Evolutionary conservation across 2,888 invertebrate species (phyloP).

Genomic region (Hanleya hanleyi): DNA sequence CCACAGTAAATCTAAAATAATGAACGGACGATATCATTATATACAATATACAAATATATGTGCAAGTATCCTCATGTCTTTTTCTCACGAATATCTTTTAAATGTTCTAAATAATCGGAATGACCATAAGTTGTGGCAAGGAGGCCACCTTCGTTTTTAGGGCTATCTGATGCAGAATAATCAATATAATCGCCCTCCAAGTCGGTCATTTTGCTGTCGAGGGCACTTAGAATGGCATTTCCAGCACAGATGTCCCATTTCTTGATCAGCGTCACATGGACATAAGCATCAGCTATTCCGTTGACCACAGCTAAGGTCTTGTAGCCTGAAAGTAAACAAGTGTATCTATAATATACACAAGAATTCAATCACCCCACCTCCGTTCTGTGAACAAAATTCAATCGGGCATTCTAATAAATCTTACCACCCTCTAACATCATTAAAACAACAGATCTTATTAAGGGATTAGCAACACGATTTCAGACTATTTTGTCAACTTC

Average conservation of each 20-base stretch:
- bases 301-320: slow-evolving; percentile 84
- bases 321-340: slow-evolving; percentile 82
- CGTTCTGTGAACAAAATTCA: too few relatives aligned
- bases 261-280: slow-evolving; percentile 94
- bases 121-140: slow-evolving; percentile 79
- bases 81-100: slow-evolving; percentile 28
- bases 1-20: too few relatives aligned
- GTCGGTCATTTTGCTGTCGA: slow-evolving; percentile 88
- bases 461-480: too few relatives aligned
- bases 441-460: too few relatives aligned
- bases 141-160: slow-evolving; percentile 78
- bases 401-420: too few relatives aligned
- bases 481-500: too few relatives aligned
- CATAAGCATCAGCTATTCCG: slow-evolving; percentile 89
- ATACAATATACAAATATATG: too few relatives aligned
- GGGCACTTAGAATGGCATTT: slow-evolving; percentile 81
- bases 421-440: too few relatives aligned
- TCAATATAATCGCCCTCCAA: slow-evolving; percentile 80
- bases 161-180: slow-evolving; percentile 76
- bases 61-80: too few relatives aligned
- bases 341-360: too few relatives aligned
- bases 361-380: too few relatives aligned
- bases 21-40: too few relatives aligned
- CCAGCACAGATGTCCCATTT: slow-evolving; percentile 99
- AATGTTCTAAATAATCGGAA: slow-evolving; percentile 56